Evolutionary conservation across 2,888 invertebrate genomes (phyloP), one percentile per base, ranked within the genome.

Genomic region (Lapara coniferarum): DNA sequence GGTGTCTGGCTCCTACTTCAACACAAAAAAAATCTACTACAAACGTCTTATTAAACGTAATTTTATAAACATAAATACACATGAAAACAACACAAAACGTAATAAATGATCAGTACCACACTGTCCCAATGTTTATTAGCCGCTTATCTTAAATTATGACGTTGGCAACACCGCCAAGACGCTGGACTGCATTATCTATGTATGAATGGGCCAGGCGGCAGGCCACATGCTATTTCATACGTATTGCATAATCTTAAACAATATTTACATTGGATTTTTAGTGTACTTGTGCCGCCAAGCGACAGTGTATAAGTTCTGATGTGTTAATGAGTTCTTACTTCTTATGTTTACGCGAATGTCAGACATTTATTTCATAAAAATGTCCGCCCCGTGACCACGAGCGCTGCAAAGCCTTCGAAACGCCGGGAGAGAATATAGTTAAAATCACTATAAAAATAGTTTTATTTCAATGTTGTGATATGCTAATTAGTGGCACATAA

Each of bases 91-190:
- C 46, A 63, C 19, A 63, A 63, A 63, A 19, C 49, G 19, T 63
- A 49, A 63, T 46, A 63, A 63, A 63, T 19, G 49, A 5, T 63
- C 46, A 19, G 63, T 63, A 63, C 49, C 63, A 63, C 19, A 63
- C 63, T 63, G 63, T 46, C 13, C 19, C 49, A 49, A 63, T 49
- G 63, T 63, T 63, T 63, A 63, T 63, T 63, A 63, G 63, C 46
- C 63, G 63, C 63, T 63, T 63, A 63, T 63, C 63, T 63, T 63
- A 63, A 63, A 19, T 63, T 63, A 63, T 63, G 63, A 49, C 46
- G 63, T 63, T 57, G 63, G 63, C 46, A 63, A 46, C 49, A 46
- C 46, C 49, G 63, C 63, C 63, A 63, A 63, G 63, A 49, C 63
- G 46, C 59, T 63, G 63, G 57, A 14, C 57, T 37, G 30, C 57